phyloP scores from a whole-genome alignment of 2,888 invertebrate genomes.

The Trissolcus japonicus region DNA sequence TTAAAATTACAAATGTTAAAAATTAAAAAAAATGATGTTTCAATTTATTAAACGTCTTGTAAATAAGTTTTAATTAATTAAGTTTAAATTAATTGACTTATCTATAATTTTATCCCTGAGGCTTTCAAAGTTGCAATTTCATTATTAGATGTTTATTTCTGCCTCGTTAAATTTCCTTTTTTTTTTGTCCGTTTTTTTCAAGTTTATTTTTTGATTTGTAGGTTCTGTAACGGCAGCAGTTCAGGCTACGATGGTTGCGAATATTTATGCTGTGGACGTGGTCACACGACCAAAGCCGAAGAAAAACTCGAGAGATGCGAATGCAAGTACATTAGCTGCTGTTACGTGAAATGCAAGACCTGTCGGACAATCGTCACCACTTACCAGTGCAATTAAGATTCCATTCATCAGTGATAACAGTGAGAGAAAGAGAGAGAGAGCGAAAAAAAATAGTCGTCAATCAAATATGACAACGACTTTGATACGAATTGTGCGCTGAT shows the following conservation, averaged over 20 bases:
- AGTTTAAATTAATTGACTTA: too few relatives aligned
- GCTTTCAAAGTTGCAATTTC: too few relatives aligned
- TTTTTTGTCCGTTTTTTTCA: background rate
- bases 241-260: conserved; percentile 84
- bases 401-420: conserved; percentile 8
- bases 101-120: too few relatives aligned
- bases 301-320: conserved; percentile 86
- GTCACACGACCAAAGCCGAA: conserved; percentile 83
- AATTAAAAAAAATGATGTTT: too few relatives aligned
- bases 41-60: too few relatives aligned
- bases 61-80: too few relatives aligned
- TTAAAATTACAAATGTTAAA: background rate
- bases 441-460: conserved; percentile 6
- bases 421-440: background rate
- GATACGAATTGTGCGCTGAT: conserved; percentile 38
- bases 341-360: conserved; percentile 91
- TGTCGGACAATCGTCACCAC: conserved; percentile 84
- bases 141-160: background rate
- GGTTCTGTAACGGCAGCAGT: conserved; percentile 84
- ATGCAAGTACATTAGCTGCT: conserved; percentile 92
- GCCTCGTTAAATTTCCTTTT: background rate
- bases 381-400: conserved; percentile 83
- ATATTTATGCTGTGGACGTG: conserved; percentile 90
- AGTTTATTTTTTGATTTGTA: conserved; percentile 65
- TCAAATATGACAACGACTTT: conserved; percentile 27